Evolutionary conservation across 64 coral and sea anemone genomes (phyloP), one percentile per base, ranked within the genome.

Genomic region (Stichodactyla mertensii): DNA sequence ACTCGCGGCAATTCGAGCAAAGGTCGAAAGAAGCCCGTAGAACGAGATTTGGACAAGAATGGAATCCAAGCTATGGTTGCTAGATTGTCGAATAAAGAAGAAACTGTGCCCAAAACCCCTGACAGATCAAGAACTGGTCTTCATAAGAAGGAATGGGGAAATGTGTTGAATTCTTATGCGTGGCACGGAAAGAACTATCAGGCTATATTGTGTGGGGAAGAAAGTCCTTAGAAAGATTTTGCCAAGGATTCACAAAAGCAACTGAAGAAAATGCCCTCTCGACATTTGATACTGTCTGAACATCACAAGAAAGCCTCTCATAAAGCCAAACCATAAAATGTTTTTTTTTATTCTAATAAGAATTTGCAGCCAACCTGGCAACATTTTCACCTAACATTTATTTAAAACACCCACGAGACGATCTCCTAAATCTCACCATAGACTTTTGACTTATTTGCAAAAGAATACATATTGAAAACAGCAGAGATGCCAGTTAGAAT

Each of bases 151-250:
- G 84, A 87, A 82, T 98, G 92, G 92, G 95, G 95, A 0, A 92
- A 86, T 62, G 87, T 92, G 9, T 82, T 98, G 27, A 98, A 98
- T 71, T 98, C 95, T 16, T 94, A 98, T 45, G 95, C 95, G 12
- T 98, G 95, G 95, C 74, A 98, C 55, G 95, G 95, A 22, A 88
- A 91, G 74, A 98, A 98, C 82, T 89, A 89, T 82, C 95, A 94
- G 52, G 95, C 95, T 15, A 98, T 98, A 82, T 78, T 98, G 52
- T 98, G 95, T 56, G 95, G 92, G 8, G 95, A 98, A 67, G 95
- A 98, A 54, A 98, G 95, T 55, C 92, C 95, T 22, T 98, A 77
- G 59, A 85, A 52, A 10, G 12, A 16, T 6, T 16, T 66, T n/a
- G 18, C 20, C 57, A 66, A 66, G 9, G 19, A n/a, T 4, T n/a